These are phyloP conservation scores for Percopsis transmontana DNA, from an alignment of 2,113 vertebrate species.

Conservation along the genomic window DNA sequence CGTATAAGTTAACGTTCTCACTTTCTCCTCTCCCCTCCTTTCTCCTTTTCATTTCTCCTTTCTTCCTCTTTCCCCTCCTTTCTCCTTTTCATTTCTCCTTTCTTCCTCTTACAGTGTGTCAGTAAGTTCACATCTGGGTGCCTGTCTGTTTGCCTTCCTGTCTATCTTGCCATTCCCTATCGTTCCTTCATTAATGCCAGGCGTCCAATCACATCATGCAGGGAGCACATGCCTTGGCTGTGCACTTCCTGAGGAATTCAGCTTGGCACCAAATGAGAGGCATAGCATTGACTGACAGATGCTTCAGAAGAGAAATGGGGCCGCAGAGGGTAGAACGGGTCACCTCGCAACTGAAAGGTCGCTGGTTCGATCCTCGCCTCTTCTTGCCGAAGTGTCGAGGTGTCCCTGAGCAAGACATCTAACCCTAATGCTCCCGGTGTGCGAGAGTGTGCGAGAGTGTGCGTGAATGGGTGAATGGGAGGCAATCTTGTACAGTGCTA, in stretches of 20 bases:
- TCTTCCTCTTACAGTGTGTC: slow-evolving; percentile 10
- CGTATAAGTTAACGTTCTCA: no score
- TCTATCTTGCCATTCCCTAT: slow-evolving; percentile 23
- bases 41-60: background rate
- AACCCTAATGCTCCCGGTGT: no score
- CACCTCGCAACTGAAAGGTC: no score
- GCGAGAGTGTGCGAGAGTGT: no score
- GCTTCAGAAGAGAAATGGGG: slow-evolving; percentile 9
- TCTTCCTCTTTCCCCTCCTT: background rate
- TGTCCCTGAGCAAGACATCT: no score
- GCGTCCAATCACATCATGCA: slow-evolving; percentile 48
- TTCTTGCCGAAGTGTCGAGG: no score
- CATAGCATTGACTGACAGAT: slow-evolving; percentile 49
- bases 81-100: background rate
- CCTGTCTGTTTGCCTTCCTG: slow-evolving; percentile 34
- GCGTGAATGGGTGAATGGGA: no score
- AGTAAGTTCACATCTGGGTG: slow-evolving; percentile 30
- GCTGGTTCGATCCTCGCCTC: no score
- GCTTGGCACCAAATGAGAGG: slow-evolving; percentile 47
- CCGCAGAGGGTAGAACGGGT: background rate
- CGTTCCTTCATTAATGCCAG: slow-evolving; percentile 48
- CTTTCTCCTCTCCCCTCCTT: background rate
- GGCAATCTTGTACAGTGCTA: no score
- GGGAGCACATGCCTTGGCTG: slow-evolving; percentile 57
- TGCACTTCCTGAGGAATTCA: slow-evolving; percentile 49